These are phyloP conservation scores for Tolypeutes matacus DNA, from an alignment of 2,797 vertebrate species.

Conservation along the genomic window DNA sequence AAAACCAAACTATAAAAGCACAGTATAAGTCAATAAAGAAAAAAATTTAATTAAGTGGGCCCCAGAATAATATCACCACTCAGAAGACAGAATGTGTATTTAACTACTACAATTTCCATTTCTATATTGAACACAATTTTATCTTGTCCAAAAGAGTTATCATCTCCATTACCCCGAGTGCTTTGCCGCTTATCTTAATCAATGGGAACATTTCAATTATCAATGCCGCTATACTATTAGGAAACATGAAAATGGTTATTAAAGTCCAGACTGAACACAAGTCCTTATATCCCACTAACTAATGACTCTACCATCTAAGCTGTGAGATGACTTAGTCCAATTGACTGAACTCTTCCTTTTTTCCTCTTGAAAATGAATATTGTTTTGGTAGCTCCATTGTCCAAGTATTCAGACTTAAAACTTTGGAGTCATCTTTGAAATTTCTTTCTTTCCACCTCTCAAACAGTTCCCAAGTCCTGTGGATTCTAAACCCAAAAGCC, in stretches of 20 bases:
- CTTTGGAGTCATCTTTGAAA: not conserved
- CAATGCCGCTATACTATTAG: not conserved
- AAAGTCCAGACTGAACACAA: not conserved
- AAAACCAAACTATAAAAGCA: not conserved
- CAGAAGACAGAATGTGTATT: not conserved
- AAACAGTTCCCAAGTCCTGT: not conserved
- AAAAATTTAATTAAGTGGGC: conserved; percentile 14
- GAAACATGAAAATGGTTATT: not conserved
- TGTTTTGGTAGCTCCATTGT: not conserved
- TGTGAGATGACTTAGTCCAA: not conserved
- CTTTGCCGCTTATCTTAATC: not conserved
- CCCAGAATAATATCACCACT: not conserved
- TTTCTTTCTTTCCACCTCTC: not conserved
- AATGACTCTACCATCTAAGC: not conserved
- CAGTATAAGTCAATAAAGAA: not conserved
- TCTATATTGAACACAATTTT: not conserved
- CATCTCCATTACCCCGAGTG: not conserved
- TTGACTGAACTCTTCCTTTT: not conserved
- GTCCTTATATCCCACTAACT: not conserved
- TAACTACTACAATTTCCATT: not conserved
- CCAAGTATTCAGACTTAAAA: not conserved
- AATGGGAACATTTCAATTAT: not conserved
- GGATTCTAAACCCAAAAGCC: not conserved
- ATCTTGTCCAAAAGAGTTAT: not conserved
- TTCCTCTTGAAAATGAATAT: not conserved